phyloP scores from a whole-genome alignment of 2,113 vertebrate genomes.

The Perca flavescens region DNA sequence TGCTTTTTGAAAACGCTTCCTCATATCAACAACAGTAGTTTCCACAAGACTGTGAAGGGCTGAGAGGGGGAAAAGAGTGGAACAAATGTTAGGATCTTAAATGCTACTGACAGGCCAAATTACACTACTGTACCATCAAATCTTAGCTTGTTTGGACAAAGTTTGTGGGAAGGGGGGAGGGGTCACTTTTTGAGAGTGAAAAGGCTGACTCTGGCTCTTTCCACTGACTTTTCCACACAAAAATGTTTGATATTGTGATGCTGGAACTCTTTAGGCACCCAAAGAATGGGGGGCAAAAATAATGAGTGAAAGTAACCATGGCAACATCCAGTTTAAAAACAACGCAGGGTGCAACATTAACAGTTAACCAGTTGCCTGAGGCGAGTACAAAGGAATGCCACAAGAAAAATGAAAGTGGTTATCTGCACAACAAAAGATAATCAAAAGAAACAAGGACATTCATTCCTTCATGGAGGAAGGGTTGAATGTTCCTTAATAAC shows the following conservation, averaged over 20 bases:
- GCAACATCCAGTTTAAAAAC: conserved; percentile 22
- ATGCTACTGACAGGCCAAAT: not conserved
- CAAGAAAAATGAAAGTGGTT: not conserved
- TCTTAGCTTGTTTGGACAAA: not conserved
- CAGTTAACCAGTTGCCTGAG: not conserved
- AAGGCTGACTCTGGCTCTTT: not conserved
- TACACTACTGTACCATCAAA: not conserved
- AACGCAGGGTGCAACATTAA: not conserved
- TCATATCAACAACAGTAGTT: conserved; percentile 76
- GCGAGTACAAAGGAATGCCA: not conserved
- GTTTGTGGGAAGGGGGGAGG: not conserved
- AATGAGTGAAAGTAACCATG: not conserved
- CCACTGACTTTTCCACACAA: not conserved
- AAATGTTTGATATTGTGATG: not conserved
- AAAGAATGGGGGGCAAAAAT: not conserved
- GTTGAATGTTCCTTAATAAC: not conserved
- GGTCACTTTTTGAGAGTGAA: not conserved
- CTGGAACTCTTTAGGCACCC: not conserved
- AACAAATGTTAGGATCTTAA: conserved; percentile 48
- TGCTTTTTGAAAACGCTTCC: conserved; percentile 74
- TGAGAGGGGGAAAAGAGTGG: conserved; percentile 39
- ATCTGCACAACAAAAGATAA: not conserved
- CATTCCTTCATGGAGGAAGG: not conserved
- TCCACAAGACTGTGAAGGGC: conserved; percentile 66
- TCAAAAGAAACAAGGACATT: not conserved